Evolutionary conservation across 2,888 invertebrate species (phyloP), one percentile per base, ranked within the genome.

Genomic region (Drosophila incognita): DNA sequence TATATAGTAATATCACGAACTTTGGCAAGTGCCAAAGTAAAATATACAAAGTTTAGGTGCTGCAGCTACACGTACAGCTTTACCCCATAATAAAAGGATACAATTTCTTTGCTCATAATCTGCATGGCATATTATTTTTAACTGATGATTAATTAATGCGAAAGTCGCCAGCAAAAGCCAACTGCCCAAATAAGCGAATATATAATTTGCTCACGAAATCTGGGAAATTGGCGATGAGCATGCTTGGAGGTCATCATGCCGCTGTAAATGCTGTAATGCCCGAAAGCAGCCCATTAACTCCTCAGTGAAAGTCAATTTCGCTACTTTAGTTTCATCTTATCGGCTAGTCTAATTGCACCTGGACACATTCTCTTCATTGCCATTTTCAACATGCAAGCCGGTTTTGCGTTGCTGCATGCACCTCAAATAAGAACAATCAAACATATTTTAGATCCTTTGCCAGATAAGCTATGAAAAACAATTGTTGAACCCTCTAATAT

Each of bases 91-190:
- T 87, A 76, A 87, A 83, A 77, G 76, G 72, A 54, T 24, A 66
- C 67, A 60, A 82, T 84, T 78, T 83, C 65, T 62, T 71, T 66
- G 61, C 73, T 69, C 72, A 74, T 74, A 82, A 79, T 85, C 74
- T 76, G 70, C 54, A 60, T 70, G 70, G 71, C 81, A 81, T 80
- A 76, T 81, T 79, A 65, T 70, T 87, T 84, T 82, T 81, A 74
- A 83, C 79, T 77, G 79, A 82, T 88, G 90, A 89, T 89, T 89
- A 88, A 90, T 89, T 88, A 82, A 76, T 79, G 80, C 82, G 79
- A 24, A 46, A 24, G 46, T 46, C 24, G 74, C 70, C 68, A 54
- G 53, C 52, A 63, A 71, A 76, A 67, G 64, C 60, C 68, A 68
- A 76, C 53, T 51, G 60, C 10, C 57, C 71, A 62, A 65, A 58